These are phyloP conservation scores for Lepidocyrtinus sp. DNA, from an alignment of 2,888 invertebrate species.

Conservation along the genomic window DNA sequence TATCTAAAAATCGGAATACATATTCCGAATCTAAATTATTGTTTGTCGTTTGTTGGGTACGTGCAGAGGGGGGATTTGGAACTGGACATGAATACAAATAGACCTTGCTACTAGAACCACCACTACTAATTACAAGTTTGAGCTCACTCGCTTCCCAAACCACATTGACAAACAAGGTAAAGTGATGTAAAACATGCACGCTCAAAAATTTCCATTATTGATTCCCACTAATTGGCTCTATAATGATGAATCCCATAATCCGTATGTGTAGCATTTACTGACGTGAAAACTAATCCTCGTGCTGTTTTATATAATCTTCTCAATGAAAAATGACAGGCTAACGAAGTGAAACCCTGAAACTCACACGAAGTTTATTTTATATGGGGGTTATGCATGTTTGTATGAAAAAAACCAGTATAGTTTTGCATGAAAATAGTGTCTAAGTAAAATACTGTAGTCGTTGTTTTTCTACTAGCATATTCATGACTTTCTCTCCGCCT, in stretches of 20 bases:
- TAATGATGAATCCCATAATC: conserved; percentile 34
- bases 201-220: conserved; percentile 34
- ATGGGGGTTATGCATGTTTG: conserved; percentile 10
- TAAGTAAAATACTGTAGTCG: conserved; percentile 18
- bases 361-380: too few relatives aligned
- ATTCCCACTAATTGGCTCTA: conserved; percentile 52
- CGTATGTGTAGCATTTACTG: conserved; percentile 28
- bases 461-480: conserved; percentile 51
- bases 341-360: too few relatives aligned
- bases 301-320: background rate
- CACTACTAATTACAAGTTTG: background rate
- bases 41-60: too few relatives aligned
- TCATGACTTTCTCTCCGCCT: conserved; percentile 43
- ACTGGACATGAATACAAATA: conserved; percentile 6
- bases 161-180: background rate
- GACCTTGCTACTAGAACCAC: background rate
- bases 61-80: too few relatives aligned
- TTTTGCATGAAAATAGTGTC: background rate
- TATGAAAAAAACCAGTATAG: background rate
- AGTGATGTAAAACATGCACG: background rate
- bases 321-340: conserved; percentile 45
- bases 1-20: too few relatives aligned
- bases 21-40: too few relatives aligned
- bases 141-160: background rate
- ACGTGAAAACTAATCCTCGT: background rate